Evolutionary conservation across 2,113 vertebrate species (phyloP).

Genomic region (Neomonachus schauinslandi): DNA sequence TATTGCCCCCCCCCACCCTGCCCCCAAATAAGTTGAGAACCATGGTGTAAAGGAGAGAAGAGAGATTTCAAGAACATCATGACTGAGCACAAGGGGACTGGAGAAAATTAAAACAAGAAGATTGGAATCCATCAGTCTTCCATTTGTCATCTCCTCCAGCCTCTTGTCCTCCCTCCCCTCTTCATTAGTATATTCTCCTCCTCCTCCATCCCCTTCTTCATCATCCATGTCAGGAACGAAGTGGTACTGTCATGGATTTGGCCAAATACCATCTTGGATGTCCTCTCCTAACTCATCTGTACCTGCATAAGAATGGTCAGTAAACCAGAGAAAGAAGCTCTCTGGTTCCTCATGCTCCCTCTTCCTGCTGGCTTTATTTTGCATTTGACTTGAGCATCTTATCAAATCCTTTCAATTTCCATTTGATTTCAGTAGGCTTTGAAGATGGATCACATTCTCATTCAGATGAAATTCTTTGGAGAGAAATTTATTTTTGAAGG

Average conservation of each 20-base stretch:
- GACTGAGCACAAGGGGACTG: neutral
- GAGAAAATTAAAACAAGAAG: neutral
- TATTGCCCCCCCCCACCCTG: neutral
- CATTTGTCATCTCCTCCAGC: neutral
- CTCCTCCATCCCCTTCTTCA: neutral
- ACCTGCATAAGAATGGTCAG: neutral
- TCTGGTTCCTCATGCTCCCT: neutral
- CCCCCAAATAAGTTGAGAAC: neutral
- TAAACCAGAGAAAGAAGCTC: neutral
- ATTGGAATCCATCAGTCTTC: neutral
- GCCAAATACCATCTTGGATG: neutral
- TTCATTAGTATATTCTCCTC: neutral
- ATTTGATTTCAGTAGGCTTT: neutral
- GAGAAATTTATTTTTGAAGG: neutral
- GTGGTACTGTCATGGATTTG: neutral
- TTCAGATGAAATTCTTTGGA: neutral
- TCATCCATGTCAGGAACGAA: neutral
- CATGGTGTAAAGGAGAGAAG: neutral
- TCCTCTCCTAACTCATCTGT: neutral
- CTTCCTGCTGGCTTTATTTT: neutral
- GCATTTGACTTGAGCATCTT: neutral
- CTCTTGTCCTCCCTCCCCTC: neutral
- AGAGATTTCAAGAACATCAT: neutral
- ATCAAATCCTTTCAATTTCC: neutral
- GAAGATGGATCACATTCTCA: neutral